Percentiles rank a stretch among this genome's conserved stretches.
Evolutionary conservation across 2,888 invertebrate species (phyloP).

Genomic region (Lasioglossum oenotherae): DNA sequence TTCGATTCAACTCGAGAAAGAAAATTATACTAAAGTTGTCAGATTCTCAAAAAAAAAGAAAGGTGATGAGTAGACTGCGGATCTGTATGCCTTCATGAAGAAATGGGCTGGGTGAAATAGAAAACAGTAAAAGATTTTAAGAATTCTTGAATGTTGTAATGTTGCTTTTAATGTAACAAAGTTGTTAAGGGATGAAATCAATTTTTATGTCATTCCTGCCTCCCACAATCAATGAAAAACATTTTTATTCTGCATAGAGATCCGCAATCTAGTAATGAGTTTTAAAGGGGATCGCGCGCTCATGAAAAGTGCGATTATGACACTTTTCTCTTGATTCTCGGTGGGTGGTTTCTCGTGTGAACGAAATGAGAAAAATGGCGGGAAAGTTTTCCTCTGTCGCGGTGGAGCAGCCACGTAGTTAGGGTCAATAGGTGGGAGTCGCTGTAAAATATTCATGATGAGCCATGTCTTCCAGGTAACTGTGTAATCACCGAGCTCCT

Average conservation of each 20-base stretch:
- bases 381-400: neutral
- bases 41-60: neutral
- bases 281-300: neutral
- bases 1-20: neutral
- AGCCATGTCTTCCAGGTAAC: slow-evolving; percentile 41
- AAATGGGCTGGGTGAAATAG: no score
- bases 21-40: neutral
- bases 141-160: no score
- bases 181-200: no score
- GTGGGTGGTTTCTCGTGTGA: neutral
- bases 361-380: neutral
- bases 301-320: slow-evolving; percentile 20
- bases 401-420: slow-evolving; percentile 8
- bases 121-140: no score
- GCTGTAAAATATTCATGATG: slow-evolving; percentile 11
- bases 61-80: no score
- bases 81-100: no score
- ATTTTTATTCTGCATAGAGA: no score
- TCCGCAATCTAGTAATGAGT: neutral
- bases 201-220: no score
- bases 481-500: slow-evolving; percentile 42
- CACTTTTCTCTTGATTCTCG: neutral
- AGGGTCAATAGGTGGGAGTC: slow-evolving; percentile 16
- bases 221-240: no score
- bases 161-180: no score